Conservation (phyloP, 2,888 invertebrate species). For the Synergus umbraculus region DNA sequence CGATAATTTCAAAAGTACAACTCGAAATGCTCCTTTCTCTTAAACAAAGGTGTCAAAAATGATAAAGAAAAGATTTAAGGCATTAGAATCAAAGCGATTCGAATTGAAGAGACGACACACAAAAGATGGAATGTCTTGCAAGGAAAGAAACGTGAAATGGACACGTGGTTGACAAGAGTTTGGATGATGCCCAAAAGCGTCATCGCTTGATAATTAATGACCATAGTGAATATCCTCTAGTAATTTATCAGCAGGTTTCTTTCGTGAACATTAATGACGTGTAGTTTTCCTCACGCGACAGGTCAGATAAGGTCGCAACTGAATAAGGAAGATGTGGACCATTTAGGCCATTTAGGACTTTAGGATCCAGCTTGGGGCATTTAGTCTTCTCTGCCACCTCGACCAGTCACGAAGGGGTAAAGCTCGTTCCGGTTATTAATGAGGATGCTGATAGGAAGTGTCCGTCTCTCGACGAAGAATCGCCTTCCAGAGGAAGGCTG, state of each 20-base stretch:
- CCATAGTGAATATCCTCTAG: slow-evolving; percentile 54
- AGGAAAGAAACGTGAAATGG: slow-evolving; percentile 47
- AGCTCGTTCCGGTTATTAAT: slow-evolving; percentile 71
- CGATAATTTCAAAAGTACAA: background rate
- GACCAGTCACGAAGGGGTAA: slow-evolving; percentile 39
- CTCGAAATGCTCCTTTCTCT: background rate
- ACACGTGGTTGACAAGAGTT: slow-evolving; percentile 32
- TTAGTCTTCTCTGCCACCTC: slow-evolving; percentile 55
- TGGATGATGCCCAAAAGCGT: slow-evolving; percentile 47
- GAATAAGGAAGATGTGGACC: slow-evolving; percentile 53
- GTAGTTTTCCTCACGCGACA: slow-evolving; percentile 57
- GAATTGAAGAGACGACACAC: background rate
- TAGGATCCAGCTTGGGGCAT: slow-evolving; percentile 66
- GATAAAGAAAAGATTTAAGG: background rate
- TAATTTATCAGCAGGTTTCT: slow-evolving; percentile 63
- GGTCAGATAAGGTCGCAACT: slow-evolving; percentile 58
- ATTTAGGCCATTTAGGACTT: slow-evolving; percentile 55
- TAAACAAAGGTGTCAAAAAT: background rate
- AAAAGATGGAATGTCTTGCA: background rate
- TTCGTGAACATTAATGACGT: slow-evolving; percentile 60
- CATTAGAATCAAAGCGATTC: background rate
- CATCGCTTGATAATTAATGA: slow-evolving; percentile 61
- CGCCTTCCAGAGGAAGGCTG: slow-evolving; percentile 68
- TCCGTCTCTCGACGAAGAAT: slow-evolving; percentile 72
- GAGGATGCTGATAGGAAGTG: slow-evolving; percentile 74